Evolutionary conservation across 1,140 invertebrate species (phyloP).

Genomic region (Sweltsa coloradensis): DNA sequence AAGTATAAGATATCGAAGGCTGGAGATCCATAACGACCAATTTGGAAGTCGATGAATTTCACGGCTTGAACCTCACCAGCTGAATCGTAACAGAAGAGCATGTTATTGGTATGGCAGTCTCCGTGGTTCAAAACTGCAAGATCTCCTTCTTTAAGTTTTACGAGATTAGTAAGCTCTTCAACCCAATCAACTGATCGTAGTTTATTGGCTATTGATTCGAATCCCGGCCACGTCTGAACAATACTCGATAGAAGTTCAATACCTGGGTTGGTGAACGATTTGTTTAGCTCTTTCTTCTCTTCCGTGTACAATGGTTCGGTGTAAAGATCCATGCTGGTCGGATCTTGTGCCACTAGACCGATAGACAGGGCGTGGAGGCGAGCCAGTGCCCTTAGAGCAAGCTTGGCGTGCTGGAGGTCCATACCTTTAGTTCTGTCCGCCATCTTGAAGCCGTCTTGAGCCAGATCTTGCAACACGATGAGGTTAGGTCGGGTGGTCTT

Average conservation of each 20-base stretch:
- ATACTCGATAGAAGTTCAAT: not conserved
- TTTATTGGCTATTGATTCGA: slow-evolving; percentile 1
- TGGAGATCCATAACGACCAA: slow-evolving; percentile 28
- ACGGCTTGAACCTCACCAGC: not conserved
- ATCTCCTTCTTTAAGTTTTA: not conserved
- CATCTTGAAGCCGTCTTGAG: slow-evolving; percentile 12
- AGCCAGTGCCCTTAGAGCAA: slow-evolving; percentile 11
- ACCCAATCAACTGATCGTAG: not conserved
- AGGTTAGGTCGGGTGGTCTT: not conserved
- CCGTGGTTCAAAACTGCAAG: slow-evolving; percentile 26
- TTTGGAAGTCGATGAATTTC: slow-evolving; percentile 18
- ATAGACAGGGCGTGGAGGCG: slow-evolving; percentile 14
- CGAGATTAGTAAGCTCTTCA: not conserved
- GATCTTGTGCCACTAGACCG: not conserved
- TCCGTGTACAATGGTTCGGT: not conserved
- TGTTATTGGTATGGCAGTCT: slow-evolving; percentile 27
- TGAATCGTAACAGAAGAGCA: slow-evolving; percentile 21
- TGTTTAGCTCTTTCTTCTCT: not conserved
- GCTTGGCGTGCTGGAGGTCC: slow-evolving; percentile 12
- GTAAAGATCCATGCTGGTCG: not conserved
- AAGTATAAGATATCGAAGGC: slow-evolving; percentile 42
- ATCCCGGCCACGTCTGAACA: slow-evolving; percentile 4
- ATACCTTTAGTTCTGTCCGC: slow-evolving; percentile 14
- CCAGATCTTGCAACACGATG: slow-evolving; percentile 13
- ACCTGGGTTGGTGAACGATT: not conserved